These are phyloP conservation scores for Dicentrarchus labrax DNA, from an alignment of 2,113 vertebrate species.

Conservation along the genomic window DNA sequence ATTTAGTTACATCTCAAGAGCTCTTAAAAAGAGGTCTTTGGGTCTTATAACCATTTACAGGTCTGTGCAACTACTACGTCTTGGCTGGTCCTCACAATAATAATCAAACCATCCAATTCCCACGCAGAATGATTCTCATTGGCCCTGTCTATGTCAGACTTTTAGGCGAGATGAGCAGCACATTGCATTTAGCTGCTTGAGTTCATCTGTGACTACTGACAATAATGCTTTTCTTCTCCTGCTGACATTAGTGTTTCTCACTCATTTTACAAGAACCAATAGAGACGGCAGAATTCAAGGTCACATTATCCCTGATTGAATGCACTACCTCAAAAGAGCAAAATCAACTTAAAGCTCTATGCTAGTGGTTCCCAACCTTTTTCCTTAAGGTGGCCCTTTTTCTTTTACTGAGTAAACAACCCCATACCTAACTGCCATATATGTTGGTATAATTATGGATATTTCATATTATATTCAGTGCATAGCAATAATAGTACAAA, in stretches of 20 bases:
- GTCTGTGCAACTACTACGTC: neutral
- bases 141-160: neutral
- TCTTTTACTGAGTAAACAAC: too few species aligned
- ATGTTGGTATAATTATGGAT: too few species aligned
- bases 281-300: neutral
- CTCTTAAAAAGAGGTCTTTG: neutral
- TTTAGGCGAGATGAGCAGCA: neutral
- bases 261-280: neutral
- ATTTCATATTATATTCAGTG: too few species aligned
- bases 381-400: too few species aligned
- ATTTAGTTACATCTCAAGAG: neutral
- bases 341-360: neutral
- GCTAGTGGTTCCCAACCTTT: too few species aligned
- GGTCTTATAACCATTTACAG: neutral
- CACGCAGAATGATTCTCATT: slow-evolving; percentile 20
- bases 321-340: neutral
- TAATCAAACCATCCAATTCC: slow-evolving; percentile 19
- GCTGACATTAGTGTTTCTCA: slow-evolving; percentile 5
- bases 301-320: slow-evolving; percentile 12
- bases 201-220: neutral
- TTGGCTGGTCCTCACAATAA: slow-evolving; percentile 29
- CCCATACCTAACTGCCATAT: too few species aligned
- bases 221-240: neutral
- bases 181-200: slow-evolving; percentile 11
- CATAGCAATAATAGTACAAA: too few species aligned